Evolutionary conservation across 2,113 vertebrate genomes (phyloP), one percentile per base, ranked within the genome.

Genomic region (Pseudolaguvia tuberculata): DNA sequence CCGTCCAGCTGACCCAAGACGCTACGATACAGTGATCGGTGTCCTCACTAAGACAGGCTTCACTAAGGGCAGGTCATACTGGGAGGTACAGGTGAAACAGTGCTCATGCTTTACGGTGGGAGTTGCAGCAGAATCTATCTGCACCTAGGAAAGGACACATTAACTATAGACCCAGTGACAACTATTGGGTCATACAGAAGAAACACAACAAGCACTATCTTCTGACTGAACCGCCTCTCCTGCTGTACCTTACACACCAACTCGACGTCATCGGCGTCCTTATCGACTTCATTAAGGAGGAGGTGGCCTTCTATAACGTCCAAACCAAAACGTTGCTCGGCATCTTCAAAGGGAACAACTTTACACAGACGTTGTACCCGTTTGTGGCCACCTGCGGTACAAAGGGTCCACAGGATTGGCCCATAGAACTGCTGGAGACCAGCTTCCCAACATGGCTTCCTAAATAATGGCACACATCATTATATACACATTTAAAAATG

Each of bases 271-370:
- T 88, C 3, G 85, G 85, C 12, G 58, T 89, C 45, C 39, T 85
- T 21, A 35, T 88, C 39, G 80, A 89, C 57, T 85, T 85, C 63
- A 59, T 39, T 1, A 75, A 59, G 14, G 81, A 80, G 17, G 31
- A 77, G 51, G 42, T 89, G 15, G 77, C 78, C 0, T 86, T 88
- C 57, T 87, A 85, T 4, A 61, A 88, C 5, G n/a, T 76, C 13
- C 27, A 52, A 1, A 3, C 39, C 27, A 86, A 72, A 71, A 17
- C 31, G 70, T 68, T 77, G 14, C 0, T 88, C 20, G 85, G 78
- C 68, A 21, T 53, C 18, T 89, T 88, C 78, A 35, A 3, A 2
- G 69, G 73, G 29, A 71, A 79, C 29, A 17, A 0, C 0, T 84
- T 85, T 21, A 80, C 39, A 3, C 80, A 69, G 7, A 80, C 56